Conservation (phyloP, 2,888 invertebrate genomes). For the Tyria jacobaeae region DNA sequence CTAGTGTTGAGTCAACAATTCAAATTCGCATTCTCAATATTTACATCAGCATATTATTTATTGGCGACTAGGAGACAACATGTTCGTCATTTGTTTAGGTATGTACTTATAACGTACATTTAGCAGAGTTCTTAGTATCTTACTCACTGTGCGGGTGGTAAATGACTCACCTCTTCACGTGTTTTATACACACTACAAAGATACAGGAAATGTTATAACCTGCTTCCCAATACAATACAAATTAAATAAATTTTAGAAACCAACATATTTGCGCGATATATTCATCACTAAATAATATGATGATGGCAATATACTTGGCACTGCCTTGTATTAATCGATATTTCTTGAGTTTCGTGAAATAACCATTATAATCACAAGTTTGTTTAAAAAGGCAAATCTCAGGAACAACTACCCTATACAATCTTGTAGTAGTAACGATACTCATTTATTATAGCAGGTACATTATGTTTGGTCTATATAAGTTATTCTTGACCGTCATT, state of each 20-base stretch:
- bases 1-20: neutral
- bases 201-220: constrained; percentile 1
- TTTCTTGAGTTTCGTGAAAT: too few species aligned
- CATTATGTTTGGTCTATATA: neutral
- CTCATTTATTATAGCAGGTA: too few species aligned
- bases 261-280: neutral
- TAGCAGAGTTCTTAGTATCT: constrained; percentile 35
- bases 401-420: neutral
- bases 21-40: neutral
- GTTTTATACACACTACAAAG: constrained; percentile 14
- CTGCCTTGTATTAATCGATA: too few species aligned
- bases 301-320: too few species aligned
- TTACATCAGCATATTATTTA: neutral
- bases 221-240: neutral
- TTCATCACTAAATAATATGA: too few species aligned
- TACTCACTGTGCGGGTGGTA: constrained; percentile 31
- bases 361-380: too few species aligned
- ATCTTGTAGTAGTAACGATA: too few species aligned
- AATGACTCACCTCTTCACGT: constrained; percentile 38
- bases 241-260: neutral
- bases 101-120: constrained; percentile 38
- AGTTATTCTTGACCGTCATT: neutral
- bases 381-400: neutral
- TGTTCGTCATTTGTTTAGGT: constrained; percentile 27
- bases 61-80: neutral